Evolutionary conservation across 2,797 vertebrate genomes (phyloP), one percentile per base, ranked within the genome.

Genomic region (Catostomus latipinnis): DNA sequence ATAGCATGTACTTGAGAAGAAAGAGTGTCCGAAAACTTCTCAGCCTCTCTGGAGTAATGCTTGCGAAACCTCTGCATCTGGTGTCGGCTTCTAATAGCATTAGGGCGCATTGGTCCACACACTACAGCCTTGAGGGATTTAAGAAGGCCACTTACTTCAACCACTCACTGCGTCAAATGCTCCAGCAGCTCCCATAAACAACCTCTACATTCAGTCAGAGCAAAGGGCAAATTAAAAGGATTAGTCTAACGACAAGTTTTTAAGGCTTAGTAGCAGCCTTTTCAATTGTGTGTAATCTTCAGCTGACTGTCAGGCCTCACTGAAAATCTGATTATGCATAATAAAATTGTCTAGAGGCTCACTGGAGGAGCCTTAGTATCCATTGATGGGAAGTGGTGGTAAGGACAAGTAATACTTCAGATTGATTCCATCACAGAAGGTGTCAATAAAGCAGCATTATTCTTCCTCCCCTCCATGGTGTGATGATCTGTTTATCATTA

Each of bases 281-380:
- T 82, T 79, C 53, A 81, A 66, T 63, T 73, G 10, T 43, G 70
- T 74, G 48, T 75, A 77, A 87, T 83, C 82, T 81, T 22, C 70
- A 76, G 65, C 79, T 75, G 71, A 78, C 81, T 72, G 81, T 82
- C 79, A 83, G 77, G 68, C 61, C 56, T 78, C 74, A 50, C 66
- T 22, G 22, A 74, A 78, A 81, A 86, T 84, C 75, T 76, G 78
- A 88, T 86, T 85, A 86, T 80, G 75, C 78, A 78, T 84, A 84
- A 84, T 81, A 77, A 84, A 81, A 78, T 77, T 68, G 78, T 85
- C 82, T 86, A 56, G 76, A 83, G 80, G 74, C 82, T 80, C 71
- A 68, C 48, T 76, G 71, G 49, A 81, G 81, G 71, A 71, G 71
- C 70, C 65, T 82, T 86, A 83, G 80, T 85, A 76, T 84, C 81